Evolutionary conservation across 2,113 vertebrate genomes (phyloP).

Genomic region (Rhinichthys klamathensis): DNA sequence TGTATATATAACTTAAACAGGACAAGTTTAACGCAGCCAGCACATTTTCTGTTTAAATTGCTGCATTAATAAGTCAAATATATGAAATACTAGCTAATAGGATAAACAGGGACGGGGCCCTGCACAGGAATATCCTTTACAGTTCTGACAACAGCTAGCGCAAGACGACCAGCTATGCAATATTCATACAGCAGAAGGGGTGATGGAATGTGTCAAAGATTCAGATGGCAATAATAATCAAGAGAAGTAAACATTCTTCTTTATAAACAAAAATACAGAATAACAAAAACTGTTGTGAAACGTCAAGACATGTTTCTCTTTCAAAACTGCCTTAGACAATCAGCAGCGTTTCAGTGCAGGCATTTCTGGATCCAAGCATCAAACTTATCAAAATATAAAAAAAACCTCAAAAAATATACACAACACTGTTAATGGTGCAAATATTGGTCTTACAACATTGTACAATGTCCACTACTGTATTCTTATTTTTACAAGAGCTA

Average conservation of each 20-base stretch:
- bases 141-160: slow-evolving; percentile 34
- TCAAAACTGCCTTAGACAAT: slow-evolving; percentile 39
- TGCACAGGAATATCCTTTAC: slow-evolving; percentile 26
- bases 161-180: slow-evolving; percentile 34
- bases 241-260: slow-evolving; percentile 27
- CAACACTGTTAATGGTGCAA: slow-evolving; percentile 36
- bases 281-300: slow-evolving; percentile 16
- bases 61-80: slow-evolving; percentile 20
- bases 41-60: slow-evolving; percentile 22
- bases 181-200: slow-evolving; percentile 19
- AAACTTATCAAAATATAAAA: slow-evolving; percentile 25
- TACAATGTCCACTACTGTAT: slow-evolving; percentile 43
- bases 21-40: slow-evolving; percentile 19
- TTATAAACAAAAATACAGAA: slow-evolving; percentile 27
- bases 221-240: slow-evolving; percentile 8
- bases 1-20: slow-evolving; percentile 23
- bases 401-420: slow-evolving; percentile 15
- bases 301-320: slow-evolving; percentile 22
- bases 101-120: slow-evolving; percentile 13
- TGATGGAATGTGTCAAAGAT: slow-evolving; percentile 38
- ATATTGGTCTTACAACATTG: slow-evolving; percentile 32
- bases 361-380: slow-evolving; percentile 41
- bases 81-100: slow-evolving; percentile 17
- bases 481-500: slow-evolving; percentile 27
- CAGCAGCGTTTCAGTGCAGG: slow-evolving; percentile 57